Conservation (phyloP, 2,888 invertebrate species). For the Choreutis nemorana region DNA sequence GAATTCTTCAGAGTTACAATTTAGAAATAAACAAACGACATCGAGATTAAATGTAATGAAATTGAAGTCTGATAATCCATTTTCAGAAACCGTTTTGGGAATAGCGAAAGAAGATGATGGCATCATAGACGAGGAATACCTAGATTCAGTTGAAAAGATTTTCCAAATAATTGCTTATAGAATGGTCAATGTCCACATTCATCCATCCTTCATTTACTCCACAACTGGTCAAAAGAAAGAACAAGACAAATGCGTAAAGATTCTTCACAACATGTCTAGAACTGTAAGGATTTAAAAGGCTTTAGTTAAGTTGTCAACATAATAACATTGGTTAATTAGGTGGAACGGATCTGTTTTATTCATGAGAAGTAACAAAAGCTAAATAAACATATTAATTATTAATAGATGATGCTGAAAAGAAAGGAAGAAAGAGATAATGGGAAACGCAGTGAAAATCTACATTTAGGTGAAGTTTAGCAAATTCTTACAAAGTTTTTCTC, state of each 20-base stretch:
- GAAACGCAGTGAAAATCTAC: too few relatives aligned
- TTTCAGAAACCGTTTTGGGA: conserved; percentile 10
- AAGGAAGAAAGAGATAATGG: too few relatives aligned
- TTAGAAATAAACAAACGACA: not conserved
- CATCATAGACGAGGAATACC: conserved; percentile 8
- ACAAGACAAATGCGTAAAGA: conserved; percentile 3
- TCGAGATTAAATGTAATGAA: not conserved
- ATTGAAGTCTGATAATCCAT: not conserved
- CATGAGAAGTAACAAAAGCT: too few relatives aligned
- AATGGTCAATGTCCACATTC: conserved; percentile 7
- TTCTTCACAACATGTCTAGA: conserved; percentile 8
- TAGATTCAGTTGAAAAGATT: conserved; percentile 5
- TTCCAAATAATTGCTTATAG: conserved; percentile 5
- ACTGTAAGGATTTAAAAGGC: conserved; percentile 4
- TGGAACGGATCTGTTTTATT: too few relatives aligned
- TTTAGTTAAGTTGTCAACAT: too few relatives aligned
- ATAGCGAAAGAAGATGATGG: conserved; percentile 7
- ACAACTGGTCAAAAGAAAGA: conserved; percentile 3
- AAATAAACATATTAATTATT: too few relatives aligned
- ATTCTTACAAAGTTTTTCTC: too few relatives aligned
- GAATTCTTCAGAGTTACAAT: conserved; percentile 1
- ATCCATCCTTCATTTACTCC: conserved; percentile 8
- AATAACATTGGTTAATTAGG: too few relatives aligned
- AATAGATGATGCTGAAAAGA: too few relatives aligned
- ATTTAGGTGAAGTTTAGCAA: too few relatives aligned